Base-by-base conservation (phyloP, 92 coral and sea anemone species). In the Palythoa caribaeorum region DNA sequence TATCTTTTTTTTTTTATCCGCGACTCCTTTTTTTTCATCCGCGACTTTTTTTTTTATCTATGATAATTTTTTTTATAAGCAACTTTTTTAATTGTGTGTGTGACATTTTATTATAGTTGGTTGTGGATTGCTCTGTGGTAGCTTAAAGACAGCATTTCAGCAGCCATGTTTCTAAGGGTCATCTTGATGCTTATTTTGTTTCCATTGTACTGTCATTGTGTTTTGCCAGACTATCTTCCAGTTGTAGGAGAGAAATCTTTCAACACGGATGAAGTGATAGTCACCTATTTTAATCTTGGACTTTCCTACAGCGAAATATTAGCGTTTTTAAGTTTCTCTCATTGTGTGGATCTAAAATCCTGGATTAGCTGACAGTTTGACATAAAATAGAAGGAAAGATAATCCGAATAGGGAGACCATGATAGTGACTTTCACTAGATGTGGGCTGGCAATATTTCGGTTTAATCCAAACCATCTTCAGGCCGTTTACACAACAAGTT, bases 161-260 rank as follows among this genome's bases (percentile, higher is more conserved):
- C 28, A 28, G 28, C 28, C 28, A 28, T 28, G 28, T 73, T 73
- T 21, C 28, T 5, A 39, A 50, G 48, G 38, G 78, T 37, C 78
- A 73, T 73, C 78, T 73, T 73, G 38, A 73, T 73, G 48, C 50
- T 73, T 73, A 39, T 73, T 73, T 50, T 73, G 78, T 73, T 73
- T 17, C 28, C 78, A 73, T 16, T 39, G 36, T 73, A 73, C 38
- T 73, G 78, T 73, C 28, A 73, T 73, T 73, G 1, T 28, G 78
- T 73, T 73, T 73, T 73, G 50, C 78, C 78, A 73, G 78, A 73
- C 37, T 73, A 73, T 21, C 78, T 21, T 73, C 78, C 78, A 73
- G 78, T 73, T 73, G 78, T 21, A 50, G 78, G 78, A 73, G 78
- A 73, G 38, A 73, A 19, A 21, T 73, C 38, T 3, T 37, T 73